A percentile compares a stretch with the other conserved stretches of the same genome.
These are phyloP conservation scores for Diplolepis rosae DNA, from an alignment of 2,888 invertebrate genomes.

Conservation along the genomic window DNA sequence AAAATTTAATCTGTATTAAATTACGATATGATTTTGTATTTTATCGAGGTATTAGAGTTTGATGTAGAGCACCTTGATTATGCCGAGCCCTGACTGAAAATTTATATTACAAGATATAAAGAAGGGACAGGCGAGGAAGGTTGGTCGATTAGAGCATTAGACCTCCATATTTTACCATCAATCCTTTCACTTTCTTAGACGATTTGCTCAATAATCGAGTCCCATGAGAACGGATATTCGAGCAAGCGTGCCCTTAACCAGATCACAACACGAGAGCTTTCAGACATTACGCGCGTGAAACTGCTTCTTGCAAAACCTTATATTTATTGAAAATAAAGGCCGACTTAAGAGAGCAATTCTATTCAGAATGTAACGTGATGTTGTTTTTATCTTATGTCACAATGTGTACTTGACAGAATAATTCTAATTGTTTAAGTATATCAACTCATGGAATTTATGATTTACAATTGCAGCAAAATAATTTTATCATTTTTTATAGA, in stretches of 20 bases:
- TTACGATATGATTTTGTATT: neutral
- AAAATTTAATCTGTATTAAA: neutral
- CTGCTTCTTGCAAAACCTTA: constrained; percentile 7
- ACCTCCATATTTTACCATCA: constrained; percentile 20
- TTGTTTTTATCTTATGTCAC: neutral
- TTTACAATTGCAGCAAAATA: too few relatives aligned
- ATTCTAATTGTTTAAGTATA: too few relatives aligned
- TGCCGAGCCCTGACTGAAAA: neutral
- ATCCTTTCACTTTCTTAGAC: constrained; percentile 30
- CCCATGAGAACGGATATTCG: constrained; percentile 15
- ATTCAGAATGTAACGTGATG: neutral
- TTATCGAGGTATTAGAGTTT: neutral
- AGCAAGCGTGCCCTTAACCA: constrained; percentile 24
- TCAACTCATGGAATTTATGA: too few relatives aligned
- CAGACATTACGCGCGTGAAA: constrained; percentile 9
- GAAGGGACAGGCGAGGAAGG: constrained; percentile 17
- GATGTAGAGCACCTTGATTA: neutral
- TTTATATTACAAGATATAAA: constrained; percentile 26
- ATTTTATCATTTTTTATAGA: too few relatives aligned
- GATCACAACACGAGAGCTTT: constrained; percentile 17
- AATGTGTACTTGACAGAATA: too few relatives aligned
- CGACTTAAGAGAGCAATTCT: neutral
- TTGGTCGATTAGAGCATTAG: constrained; percentile 18
- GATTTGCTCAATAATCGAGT: constrained; percentile 30
- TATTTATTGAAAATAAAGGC: neutral